Base-by-base conservation (phyloP, 2,113 vertebrate genomes). In the Orthonyx spaldingii region DNA sequence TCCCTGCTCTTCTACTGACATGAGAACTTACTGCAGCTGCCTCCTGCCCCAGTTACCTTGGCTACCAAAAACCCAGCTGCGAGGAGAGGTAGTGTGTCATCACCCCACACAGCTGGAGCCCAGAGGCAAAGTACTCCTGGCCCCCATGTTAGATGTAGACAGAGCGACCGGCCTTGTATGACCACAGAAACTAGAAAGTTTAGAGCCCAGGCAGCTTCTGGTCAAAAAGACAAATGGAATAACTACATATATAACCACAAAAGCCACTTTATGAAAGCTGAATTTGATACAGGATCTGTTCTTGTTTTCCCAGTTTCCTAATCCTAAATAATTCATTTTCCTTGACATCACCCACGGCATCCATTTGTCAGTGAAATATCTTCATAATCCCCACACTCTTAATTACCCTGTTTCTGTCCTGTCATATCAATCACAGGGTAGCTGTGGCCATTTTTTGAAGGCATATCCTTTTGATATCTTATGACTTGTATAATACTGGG, bases 221-320 rank as follows among this genome's bases (percentile, higher is more conserved):
- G 42, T 91, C 52, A 66, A 87, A 92, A 96, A 87, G 50, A 79
- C 59, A 90, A 90, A 33, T 35, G 28, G 74, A 53, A 57, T 65
- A 84, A 53, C 35, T 68, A 15, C 49, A 33, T 33, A 33, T 33
- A 53, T 22, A 82, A 87, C 89, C 87, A 88, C 71, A 96, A 93
- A 95, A 94, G 17, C 70, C 75, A 76, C 82, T 83, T 88, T 88
- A 39, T 84, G 82, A 88, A 95, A 90, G 32, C 39, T 81, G 47
- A 72, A 70, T 86, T 69, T 86, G 63, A 74, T 77, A 74, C 46
- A 70, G 55, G 39, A 65, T 74, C 64, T 81, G 27, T 74, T 71
- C 32, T 10, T 52, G 21, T 86, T 93, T 94, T 86, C 68, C 24
- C 37, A 24, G 49, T 78, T 94, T 84, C 52, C 32, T 88, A 90